phyloP scores from a whole-genome alignment of 2,888 invertebrate species.

The Escarpia spicata region DNA sequence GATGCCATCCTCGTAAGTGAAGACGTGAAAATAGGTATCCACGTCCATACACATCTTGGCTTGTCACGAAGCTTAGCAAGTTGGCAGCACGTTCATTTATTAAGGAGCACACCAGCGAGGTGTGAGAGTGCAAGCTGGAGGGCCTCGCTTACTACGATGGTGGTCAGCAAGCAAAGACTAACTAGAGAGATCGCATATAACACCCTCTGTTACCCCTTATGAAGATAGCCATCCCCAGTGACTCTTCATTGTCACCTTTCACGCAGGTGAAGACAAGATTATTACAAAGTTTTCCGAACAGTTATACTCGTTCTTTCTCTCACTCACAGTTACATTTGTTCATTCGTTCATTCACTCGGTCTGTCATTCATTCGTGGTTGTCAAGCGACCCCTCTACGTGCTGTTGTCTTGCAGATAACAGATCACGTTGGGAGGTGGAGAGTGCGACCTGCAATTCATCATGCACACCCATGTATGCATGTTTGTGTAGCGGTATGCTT shows the following conservation, averaged over 20 bases:
- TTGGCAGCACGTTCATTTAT: not conserved
- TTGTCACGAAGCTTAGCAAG: not conserved
- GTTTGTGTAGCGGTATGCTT: not conserved
- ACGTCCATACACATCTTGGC: not conserved
- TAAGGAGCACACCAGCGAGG: not conserved
- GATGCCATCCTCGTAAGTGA: not conserved
- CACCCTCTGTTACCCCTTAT: not conserved
- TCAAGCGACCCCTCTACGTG: not conserved
- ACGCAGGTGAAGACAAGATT: not conserved
- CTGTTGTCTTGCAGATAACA: not conserved
- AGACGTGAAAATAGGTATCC: not conserved
- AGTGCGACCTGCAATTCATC: not conserved
- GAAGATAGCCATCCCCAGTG: not conserved
- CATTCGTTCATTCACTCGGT: not conserved
- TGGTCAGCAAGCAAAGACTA: not conserved
- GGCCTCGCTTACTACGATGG: not conserved
- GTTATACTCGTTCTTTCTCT: not conserved
- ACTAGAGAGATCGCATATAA: too few relatives aligned
- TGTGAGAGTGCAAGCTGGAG: not conserved
- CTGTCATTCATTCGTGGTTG: not conserved
- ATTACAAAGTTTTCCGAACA: not conserved
- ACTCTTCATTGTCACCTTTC: not conserved
- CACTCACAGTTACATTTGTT: not conserved
- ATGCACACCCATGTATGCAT: not conserved
- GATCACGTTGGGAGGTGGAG: not conserved